phyloP scores from a whole-genome alignment of 2,888 invertebrate species.

The Mesoligia furuncula region DNA sequence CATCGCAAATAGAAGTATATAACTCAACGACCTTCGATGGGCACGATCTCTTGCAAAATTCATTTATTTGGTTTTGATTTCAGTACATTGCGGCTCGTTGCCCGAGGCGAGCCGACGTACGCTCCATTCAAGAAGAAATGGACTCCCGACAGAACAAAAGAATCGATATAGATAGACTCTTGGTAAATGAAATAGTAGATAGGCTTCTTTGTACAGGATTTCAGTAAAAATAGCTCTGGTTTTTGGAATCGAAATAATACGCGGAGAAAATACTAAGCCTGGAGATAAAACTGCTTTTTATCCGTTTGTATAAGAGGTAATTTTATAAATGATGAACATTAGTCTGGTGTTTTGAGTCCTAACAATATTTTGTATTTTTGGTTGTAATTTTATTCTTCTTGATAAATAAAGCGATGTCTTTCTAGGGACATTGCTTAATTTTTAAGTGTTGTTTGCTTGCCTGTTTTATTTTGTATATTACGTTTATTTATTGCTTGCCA shows the following conservation, averaged over 20 bases:
- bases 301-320: constrained; percentile 34
- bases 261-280: constrained; percentile 44
- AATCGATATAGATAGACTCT: constrained; percentile 54
- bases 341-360: constrained; percentile 12
- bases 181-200: constrained; percentile 58
- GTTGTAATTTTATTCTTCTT: constrained; percentile 2
- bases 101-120: constrained; percentile 42
- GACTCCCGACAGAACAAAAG: constrained; percentile 62
- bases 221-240: constrained; percentile 63
- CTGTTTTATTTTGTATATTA: not conserved
- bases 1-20: constrained; percentile 63
- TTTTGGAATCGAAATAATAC: constrained; percentile 47
- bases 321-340: constrained; percentile 28
- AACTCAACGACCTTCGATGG: constrained; percentile 48
- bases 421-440: not conserved
- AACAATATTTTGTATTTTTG: constrained; percentile 3
- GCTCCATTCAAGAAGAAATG: constrained; percentile 62
- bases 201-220: constrained; percentile 54
- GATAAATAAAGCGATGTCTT: not conserved
- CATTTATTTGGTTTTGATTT: constrained; percentile 66
- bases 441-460: not conserved
- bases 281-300: constrained; percentile 39
- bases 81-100: constrained; percentile 66
- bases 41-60: constrained; percentile 42
- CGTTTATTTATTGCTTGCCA: not conserved